Base-by-base conservation (phyloP, 2,888 invertebrate species). In the Ferrisia virgata region DNA sequence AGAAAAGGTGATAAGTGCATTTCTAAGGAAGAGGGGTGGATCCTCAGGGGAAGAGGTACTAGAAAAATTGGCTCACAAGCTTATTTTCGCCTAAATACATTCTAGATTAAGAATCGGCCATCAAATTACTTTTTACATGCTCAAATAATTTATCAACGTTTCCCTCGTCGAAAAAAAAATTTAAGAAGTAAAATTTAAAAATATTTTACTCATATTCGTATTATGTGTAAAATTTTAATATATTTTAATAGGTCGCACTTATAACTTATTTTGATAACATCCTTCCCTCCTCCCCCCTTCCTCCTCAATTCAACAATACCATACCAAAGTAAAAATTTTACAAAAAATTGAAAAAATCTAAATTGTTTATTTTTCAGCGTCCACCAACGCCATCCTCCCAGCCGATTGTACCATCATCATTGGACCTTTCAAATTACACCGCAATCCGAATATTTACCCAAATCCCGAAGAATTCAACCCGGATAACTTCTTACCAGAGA, bases 401-500 rank as follows among this genome's bases (percentile, higher is more conserved):
- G 90, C 91, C 15, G 93, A 93, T n/a, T 89, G 92, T 1, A 94
- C 94, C 0, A 91, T 94, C 6, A 88, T 92, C 1, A 91, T 95
- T 79, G 91, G 91, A 1, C 93, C 93, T 0, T 92, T 90, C 87
- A 91, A 92, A 87, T 88, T 94, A 82, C 96, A 96, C 88, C 92
- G 94, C 84, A 91, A 93, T 86, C 89, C 91, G 1, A 92, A 93
- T 86, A 91, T 93, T 80, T 96, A 94, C 89, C 92, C 93, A 9
- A 93, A 96, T 88, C 94, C 96, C 0, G 90, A 92, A 69, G 91
- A 90, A 86, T 96, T 94, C 88, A 91, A 96, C 89, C 96, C 96
- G 1, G 95, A 96, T 88, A 93, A 95, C 88, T 96, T 96, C 90
- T 90, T 95, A 86, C 94, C 95, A 0, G 95, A 96, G 87, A 92